Conservation (phyloP, 2,797 vertebrate genomes). For the Morelia viridis region DNA sequence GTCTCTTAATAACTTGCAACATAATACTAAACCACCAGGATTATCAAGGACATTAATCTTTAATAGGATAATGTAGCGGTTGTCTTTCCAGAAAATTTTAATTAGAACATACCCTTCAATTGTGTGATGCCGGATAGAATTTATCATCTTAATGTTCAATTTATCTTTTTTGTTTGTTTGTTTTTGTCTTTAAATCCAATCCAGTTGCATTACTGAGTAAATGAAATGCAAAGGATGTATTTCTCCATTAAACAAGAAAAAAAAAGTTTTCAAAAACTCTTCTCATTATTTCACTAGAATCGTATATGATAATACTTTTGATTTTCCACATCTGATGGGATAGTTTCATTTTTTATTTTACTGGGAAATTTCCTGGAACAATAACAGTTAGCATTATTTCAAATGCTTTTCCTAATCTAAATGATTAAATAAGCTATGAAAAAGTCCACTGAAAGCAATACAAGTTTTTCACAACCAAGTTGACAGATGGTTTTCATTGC, state of each 20-base stretch:
- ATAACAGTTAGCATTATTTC: conserved; percentile 25
- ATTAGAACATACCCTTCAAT: conserved; percentile 26
- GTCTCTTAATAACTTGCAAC: conserved; percentile 25
- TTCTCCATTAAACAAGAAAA: conserved; percentile 10
- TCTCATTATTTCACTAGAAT: conserved; percentile 40
- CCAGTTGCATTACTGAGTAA: neutral
- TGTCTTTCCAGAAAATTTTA: conserved; percentile 32
- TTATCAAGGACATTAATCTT: conserved; percentile 35
- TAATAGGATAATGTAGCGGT: conserved; percentile 18
- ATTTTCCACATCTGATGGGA: conserved; percentile 41
- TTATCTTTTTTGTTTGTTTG: conserved; percentile 30
- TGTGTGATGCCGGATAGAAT: conserved; percentile 37
- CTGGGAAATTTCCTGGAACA: conserved; percentile 21
- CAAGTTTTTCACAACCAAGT: neutral
- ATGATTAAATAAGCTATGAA: neutral
- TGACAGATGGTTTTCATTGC: neutral
- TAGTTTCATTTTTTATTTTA: conserved; percentile 39
- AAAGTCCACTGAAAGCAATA: neutral
- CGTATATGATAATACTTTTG: conserved; percentile 29
- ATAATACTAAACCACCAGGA: conserved; percentile 3
- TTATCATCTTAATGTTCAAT: conserved; percentile 26
- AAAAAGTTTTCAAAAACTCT: conserved; percentile 32
- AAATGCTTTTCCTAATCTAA: neutral
- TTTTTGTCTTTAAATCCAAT: neutral
- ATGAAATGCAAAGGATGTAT: conserved; percentile 34